phyloP scores from a whole-genome alignment of 2,113 vertebrate species.

The Chaetorhynchus papuensis region DNA sequence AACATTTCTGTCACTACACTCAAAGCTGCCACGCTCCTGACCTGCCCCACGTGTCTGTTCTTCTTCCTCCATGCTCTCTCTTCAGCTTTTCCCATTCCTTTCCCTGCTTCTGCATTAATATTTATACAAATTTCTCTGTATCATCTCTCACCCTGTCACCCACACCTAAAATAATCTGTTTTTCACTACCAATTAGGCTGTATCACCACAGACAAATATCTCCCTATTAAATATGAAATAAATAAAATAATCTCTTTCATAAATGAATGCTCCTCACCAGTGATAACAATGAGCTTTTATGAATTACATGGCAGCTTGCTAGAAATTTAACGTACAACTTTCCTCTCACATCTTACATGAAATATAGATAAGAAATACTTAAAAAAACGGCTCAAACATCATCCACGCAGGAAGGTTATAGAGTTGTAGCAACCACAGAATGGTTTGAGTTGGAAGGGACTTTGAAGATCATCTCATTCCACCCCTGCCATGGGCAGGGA shows the following conservation, averaged over 20 bases:
- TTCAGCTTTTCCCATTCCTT: neutral
- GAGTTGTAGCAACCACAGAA: rapidly evolving
- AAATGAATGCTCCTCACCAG: neutral
- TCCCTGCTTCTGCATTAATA: neutral
- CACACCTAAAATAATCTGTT: neutral
- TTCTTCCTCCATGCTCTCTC: neutral
- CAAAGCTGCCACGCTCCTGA: neutral
- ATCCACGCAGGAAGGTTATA: neutral
- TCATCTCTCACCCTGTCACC: neutral
- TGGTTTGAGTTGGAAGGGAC: neutral
- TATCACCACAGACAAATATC: neutral
- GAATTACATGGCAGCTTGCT: neutral
- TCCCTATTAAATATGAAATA: neutral
- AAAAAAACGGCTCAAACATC: neutral
- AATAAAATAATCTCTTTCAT: neutral
- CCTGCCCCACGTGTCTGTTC: rapidly evolving
- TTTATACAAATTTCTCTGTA: neutral
- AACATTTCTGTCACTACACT: neutral
- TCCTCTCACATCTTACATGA: neutral
- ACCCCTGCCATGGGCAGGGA: neutral
- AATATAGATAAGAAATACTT: neutral
- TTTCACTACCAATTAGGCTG: neutral
- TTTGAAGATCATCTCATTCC: rapidly evolving
- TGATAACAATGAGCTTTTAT: neutral
- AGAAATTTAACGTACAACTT: neutral